Conservation (phyloP, 1,140 invertebrate genomes). For the Phymastichus coffea region DNA sequence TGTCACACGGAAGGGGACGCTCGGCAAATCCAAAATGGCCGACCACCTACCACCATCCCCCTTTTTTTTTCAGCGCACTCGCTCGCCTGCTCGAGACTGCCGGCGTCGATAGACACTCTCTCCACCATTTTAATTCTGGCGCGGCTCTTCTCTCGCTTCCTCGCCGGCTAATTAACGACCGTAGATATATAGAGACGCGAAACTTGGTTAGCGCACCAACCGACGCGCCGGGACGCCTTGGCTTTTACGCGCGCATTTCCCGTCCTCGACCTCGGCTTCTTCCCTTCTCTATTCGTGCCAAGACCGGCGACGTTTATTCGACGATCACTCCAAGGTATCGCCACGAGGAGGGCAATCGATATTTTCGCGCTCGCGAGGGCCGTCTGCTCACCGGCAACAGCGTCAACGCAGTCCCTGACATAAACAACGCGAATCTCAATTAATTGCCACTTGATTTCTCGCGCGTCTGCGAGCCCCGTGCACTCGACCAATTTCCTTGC, state of each 20-base stretch:
- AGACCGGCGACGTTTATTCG: too few relatives aligned
- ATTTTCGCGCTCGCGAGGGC: too few relatives aligned
- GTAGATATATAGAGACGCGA: conserved; percentile 30
- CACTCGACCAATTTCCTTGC: conserved; percentile 23
- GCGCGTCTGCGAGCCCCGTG: conserved; percentile 1
- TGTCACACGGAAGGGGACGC: conserved; percentile 51
- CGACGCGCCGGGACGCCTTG: too few relatives aligned
- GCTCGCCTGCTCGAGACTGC: too few relatives aligned
- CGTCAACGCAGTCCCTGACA: not conserved
- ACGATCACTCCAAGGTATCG: too few relatives aligned
- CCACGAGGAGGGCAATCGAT: too few relatives aligned
- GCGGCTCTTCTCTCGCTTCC: conserved; percentile 8
- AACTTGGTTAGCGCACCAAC: conserved; percentile 46
- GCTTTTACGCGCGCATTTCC: too few relatives aligned
- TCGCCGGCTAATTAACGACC: conserved; percentile 23
- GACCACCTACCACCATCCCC: conserved; percentile 34
- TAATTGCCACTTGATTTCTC: conserved; percentile 39
- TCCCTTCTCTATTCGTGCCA: too few relatives aligned
- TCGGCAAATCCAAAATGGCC: conserved; percentile 39
- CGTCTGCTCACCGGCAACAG: too few relatives aligned
- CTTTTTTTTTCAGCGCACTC: conserved; percentile 11
- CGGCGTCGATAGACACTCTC: conserved; percentile 43
- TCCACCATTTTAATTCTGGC: conserved; percentile 48
- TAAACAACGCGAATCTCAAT: conserved; percentile 16
- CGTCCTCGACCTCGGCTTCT: too few relatives aligned